Base-by-base conservation (phyloP, 2,797 vertebrate species). In the Delichon dasypus region DNA sequence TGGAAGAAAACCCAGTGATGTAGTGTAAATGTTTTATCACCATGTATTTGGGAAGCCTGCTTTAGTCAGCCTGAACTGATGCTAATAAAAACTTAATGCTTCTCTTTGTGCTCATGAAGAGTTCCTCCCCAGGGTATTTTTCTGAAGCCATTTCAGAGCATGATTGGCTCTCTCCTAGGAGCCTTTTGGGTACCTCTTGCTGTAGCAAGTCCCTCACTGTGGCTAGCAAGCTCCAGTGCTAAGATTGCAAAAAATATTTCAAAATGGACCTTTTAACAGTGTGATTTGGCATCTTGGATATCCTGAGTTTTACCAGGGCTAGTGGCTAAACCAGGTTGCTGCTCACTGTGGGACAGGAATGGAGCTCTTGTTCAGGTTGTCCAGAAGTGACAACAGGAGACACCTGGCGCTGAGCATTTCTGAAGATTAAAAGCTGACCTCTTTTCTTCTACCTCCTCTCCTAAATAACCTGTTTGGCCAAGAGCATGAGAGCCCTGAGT, bases 11-110 rank as follows among this genome's bases (percentile, higher is more conserved):
- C 42, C 17, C 12, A 44, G 40, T 53, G 79, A 53, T 58, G 68
- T 19, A 40, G 40, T n/a, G 45, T 61, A 81, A 92, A 86, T 84
- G 82, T 95, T 95, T 95, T 85, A 93, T 92, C 54, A 51, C 61
- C 4, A 5, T 72, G 76, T 71, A 13, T 89, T 88, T 92, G 65
- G 50, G 38, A 95, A 54, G 50, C 18, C 42, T 92, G 78, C 36
- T 89, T 87, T 93, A 89, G 90, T 94, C 75, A 83, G 61, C 47
- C 40, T 89, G 78, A 89, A 84, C 73, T 91, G 62, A 38, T 26
- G 51, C 40, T 93, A 66, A 72, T 92, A 80, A 93, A 93, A 94
- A 79, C 73, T 54, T 82, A 82, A 90, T 89, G 67, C 45, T 91
- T 64, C 57, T 79, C 34, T 79, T 88, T 64, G 65, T 90, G 78